Evolutionary conservation across 2,797 vertebrate genomes (phyloP), one percentile per base, ranked within the genome.

Genomic region (Trichosurus vulpecula): DNA sequence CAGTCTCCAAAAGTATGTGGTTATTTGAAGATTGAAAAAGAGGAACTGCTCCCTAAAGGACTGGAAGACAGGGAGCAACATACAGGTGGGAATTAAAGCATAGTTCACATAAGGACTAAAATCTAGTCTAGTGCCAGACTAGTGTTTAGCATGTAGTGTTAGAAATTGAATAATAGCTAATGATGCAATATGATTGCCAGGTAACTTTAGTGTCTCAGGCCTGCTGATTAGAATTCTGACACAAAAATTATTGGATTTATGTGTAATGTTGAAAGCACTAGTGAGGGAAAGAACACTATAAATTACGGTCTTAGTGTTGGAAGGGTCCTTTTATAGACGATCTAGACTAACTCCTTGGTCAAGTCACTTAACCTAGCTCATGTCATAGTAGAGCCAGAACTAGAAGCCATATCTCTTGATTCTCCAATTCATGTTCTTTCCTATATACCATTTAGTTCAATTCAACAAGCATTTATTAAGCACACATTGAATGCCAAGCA

Each of bases 1-100:
- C 99, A 98, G 54, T 99, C 99, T 93, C 99, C 99, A 31, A 99
- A 99, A 98, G 99, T 99, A 52, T 99, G 99, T 96, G 99, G 99
- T 89, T 99, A 99, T 96, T 87, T 99, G 95, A 99, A 99, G 0
- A 98, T 99, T 10, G 98, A 99, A 0, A 96, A 98, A 22, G 98
- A 98, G 91, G 97, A 98, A 14, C 97, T 99, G 94, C 97, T 99
- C 96, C 99, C 99, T 1, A 96, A 98, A 95, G 98, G 97, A 29
- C 97, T 98, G 27, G 98, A 98, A 94, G 97, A 96, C n/a, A 97
- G 94, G 11, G 93, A 94, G 93, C 97, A 95, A 52, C 97, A 98
- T 0, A 94, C 97, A 95, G 97, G 98, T 98, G 92, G 98, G 98
- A 51, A 8, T 91, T 56, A 0, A 0, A 87, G 4, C 13, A 11